phyloP scores from a whole-genome alignment of 2,797 vertebrate genomes.

The Tolypeutes matacus region DNA sequence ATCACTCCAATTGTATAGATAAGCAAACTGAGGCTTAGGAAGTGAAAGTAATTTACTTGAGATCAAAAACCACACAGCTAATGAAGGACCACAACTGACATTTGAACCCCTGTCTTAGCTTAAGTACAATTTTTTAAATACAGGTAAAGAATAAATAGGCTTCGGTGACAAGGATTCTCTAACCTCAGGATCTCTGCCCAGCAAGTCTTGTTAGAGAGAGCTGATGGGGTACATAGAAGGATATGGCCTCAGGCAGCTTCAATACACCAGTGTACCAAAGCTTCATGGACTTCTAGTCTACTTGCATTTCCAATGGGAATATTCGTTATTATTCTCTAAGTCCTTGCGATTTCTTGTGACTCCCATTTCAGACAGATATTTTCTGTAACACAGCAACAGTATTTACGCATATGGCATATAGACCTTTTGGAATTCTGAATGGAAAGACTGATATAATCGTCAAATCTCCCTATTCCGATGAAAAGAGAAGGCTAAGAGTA shows the following conservation, averaged over 20 bases:
- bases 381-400: constrained; percentile 56
- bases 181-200: background rate
- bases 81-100: background rate
- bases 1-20: background rate
- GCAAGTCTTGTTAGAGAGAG: background rate
- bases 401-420: background rate
- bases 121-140: constrained; percentile 31
- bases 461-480: constrained; percentile 59
- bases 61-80: background rate
- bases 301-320: background rate
- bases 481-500: constrained; percentile 58
- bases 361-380: constrained; percentile 44
- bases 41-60: background rate
- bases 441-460: constrained; percentile 38
- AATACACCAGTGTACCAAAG: fast-evolving
- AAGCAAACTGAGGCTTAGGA: background rate
- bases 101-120: background rate
- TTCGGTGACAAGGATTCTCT: background rate
- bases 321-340: constrained; percentile 49
- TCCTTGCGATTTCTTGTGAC: constrained; percentile 8
- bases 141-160: background rate
- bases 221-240: background rate
- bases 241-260: background rate
- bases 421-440: constrained; percentile 54
- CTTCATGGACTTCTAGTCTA: background rate